These are phyloP conservation scores for Agrypnia vestita DNA, from an alignment of 1,140 invertebrate species.

Conservation along the genomic window DNA sequence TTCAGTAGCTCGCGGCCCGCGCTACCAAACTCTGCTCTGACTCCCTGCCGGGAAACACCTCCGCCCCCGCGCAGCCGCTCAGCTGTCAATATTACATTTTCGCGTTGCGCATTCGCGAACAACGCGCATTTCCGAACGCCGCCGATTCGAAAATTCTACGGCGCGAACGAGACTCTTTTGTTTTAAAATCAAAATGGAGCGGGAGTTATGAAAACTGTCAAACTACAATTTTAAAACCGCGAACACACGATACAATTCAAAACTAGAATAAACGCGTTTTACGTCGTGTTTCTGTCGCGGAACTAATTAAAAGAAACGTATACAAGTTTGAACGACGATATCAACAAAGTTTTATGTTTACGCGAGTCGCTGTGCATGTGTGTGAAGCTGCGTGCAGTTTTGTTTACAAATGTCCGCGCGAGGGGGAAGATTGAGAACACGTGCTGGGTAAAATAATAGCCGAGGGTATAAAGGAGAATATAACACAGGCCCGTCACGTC, in stretches of 20 bases:
- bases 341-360: constrained; percentile 38
- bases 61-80: constrained; percentile 13
- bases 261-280: too few relatives aligned
- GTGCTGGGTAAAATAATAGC: constrained; percentile 31
- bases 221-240: too few relatives aligned
- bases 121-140: constrained; percentile 46
- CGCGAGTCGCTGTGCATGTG: constrained; percentile 4
- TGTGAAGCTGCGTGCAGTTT: constrained; percentile 9
- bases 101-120: constrained; percentile 41
- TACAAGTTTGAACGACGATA: constrained; percentile 5
- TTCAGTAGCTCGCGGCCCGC: constrained; percentile 33
- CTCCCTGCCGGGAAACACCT: constrained; percentile 23
- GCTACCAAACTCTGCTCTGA: constrained; percentile 36
- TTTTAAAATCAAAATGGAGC: constrained; percentile 14
- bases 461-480: constrained; percentile 45
- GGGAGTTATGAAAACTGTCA: constrained; percentile 4
- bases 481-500: constrained; percentile 49
- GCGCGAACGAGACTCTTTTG: constrained; percentile 7
- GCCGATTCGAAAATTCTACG: constrained; percentile 30
- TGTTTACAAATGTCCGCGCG: constrained; percentile 41
- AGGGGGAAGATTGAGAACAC: constrained; percentile 11
- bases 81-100: constrained; percentile 6
- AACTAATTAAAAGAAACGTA: background rate
- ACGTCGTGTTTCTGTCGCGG: background rate
- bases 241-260: too few relatives aligned